These are phyloP conservation scores for Pteruthius melanotis DNA, from an alignment of 2,113 vertebrate species.

Conservation along the genomic window DNA sequence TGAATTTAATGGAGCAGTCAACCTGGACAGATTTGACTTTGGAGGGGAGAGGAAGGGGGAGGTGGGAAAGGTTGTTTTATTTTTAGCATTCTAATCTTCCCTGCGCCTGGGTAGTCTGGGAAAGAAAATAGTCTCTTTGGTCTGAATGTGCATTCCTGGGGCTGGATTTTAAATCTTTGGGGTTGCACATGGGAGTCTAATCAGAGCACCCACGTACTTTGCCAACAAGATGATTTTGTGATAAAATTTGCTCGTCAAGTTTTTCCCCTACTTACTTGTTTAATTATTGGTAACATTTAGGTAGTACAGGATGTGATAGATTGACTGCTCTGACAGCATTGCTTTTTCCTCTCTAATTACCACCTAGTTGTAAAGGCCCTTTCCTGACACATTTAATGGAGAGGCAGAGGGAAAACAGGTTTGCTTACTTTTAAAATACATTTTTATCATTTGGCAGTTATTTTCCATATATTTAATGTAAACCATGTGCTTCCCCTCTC, in stretches of 20 bases:
- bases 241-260: constrained; percentile 31
- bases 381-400: constrained; percentile 52
- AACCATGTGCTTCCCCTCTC: background rate
- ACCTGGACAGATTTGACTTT: constrained; percentile 80
- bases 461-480: constrained; percentile 20
- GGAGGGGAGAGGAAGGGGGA: constrained; percentile 20
- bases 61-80: constrained; percentile 50
- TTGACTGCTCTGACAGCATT: background rate
- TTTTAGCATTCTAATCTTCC: constrained; percentile 56
- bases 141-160: background rate
- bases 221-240: background rate
- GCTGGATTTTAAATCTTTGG: background rate
- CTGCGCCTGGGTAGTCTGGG: background rate
- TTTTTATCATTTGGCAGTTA: constrained; percentile 33
- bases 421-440: constrained; percentile 48
- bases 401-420: constrained; percentile 21
- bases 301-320: constrained; percentile 15
- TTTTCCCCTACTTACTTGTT: constrained; percentile 1
- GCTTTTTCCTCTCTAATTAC: constrained; percentile 60
- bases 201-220: background rate
- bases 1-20: constrained; percentile 89
- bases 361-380: constrained; percentile 37
- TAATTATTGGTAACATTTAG: constrained; percentile 40
- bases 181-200: background rate
- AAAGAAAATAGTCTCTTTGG: background rate